Conservation (phyloP, 1,140 invertebrate genomes). For the Macrocentrus cingulum region DNA sequence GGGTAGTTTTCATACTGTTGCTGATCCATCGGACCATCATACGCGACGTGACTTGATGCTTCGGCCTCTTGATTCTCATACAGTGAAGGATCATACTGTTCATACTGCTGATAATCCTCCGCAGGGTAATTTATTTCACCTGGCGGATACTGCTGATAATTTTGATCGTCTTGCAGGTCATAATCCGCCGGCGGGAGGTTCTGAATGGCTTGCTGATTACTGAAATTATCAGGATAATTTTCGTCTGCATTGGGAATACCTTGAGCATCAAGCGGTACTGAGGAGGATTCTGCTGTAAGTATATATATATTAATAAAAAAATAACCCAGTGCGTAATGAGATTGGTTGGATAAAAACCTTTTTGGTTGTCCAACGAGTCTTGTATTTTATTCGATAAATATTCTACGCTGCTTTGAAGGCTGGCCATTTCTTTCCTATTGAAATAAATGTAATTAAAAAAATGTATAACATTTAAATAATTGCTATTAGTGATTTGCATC, state of each 20-base stretch:
- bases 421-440: constrained; percentile 61
- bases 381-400: constrained; percentile 56
- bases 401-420: constrained; percentile 59
- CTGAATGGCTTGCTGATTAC: not conserved
- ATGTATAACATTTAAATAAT: not conserved
- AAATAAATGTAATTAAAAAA: constrained; percentile 25
- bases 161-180: constrained; percentile 21
- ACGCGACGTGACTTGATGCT: constrained; percentile 17
- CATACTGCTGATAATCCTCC: constrained; percentile 40
- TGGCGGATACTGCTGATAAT: constrained; percentile 27
- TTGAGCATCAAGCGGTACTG: too few species aligned
- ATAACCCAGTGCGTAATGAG: too few species aligned
- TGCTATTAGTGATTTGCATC: not conserved
- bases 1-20: constrained; percentile 28
- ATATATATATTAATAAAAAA: too few species aligned
- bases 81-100: constrained; percentile 37
- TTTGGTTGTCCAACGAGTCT: constrained; percentile 48
- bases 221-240: constrained; percentile 11
- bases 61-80: constrained; percentile 33
- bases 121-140: constrained; percentile 30
- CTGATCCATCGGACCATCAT: constrained; percentile 16
- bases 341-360: constrained; percentile 34
- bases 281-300: too few species aligned
- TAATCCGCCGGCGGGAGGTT: constrained; percentile 6
- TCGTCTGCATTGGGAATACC: not conserved